Evolutionary conservation across 2,113 vertebrate species (phyloP), one percentile per base, ranked within the genome.

Genomic region (Nesospiza acunhae): DNA sequence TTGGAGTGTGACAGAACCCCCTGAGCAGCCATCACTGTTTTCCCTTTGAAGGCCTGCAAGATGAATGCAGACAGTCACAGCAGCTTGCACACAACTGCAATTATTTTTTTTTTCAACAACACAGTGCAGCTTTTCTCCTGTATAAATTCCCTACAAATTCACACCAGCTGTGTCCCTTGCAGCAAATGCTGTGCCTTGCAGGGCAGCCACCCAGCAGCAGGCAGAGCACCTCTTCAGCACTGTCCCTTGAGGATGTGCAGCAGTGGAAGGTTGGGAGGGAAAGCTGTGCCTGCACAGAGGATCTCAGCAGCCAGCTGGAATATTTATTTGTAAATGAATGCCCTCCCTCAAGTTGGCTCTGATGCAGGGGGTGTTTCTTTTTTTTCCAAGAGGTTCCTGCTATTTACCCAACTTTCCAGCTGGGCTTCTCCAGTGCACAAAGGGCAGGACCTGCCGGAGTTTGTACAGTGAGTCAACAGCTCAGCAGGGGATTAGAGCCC

Each of bases 391-490:
- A 84, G 79, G 80, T 87, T 96, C 58, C 84, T 93, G 88, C 70
- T 94, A 87, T 96, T 95, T 95, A 92, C 91, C 92, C 93, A 96
- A 89, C 93, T 93, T 94, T 77, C 87, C 87, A 90, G 84, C 93
- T 94, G 90, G 79, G 77, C 63, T 94, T 94, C 89, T 89, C 59
- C 3, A 4, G 41, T 3, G 91, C 77, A 95, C 90, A 96, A 92
- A 86, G 90, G 10, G 78, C 90, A 95, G 91, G 79, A 90, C 92
- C 92, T 81, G 91, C 87, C 87, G 13, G 89, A 68, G 95, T 96
- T 96, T 96, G 91, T 79, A 73, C 81, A 97, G 94, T 82, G 95
- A 97, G 94, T 95, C 95, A 95, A 95, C 95, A 94, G 94, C 89
- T 94, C 95, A 73, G 95, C 87, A 53, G 94, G 94, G 91, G 94